phyloP scores from a whole-genome alignment of 2,797 vertebrate genomes.

The Bryconaethiops microstoma region DNA sequence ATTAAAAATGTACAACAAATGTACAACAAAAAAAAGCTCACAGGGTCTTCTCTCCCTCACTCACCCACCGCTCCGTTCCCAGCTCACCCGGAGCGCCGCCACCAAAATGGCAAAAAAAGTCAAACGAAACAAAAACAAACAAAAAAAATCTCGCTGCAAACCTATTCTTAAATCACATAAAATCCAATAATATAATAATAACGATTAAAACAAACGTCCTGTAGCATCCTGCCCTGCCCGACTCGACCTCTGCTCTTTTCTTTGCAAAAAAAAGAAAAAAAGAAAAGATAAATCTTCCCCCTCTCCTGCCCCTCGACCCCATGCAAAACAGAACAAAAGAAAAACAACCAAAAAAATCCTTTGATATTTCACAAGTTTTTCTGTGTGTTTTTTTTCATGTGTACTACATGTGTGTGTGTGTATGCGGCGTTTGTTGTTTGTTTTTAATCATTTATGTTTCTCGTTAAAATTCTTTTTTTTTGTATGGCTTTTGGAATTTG shows the following conservation, averaged over 20 bases:
- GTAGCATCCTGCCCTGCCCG: slow-evolving; percentile 74
- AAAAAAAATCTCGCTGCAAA: slow-evolving; percentile 75
- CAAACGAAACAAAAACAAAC: slow-evolving; percentile 71
- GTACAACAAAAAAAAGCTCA: slow-evolving; percentile 49
- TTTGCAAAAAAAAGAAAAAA: slow-evolving; percentile 63
- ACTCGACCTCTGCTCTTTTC: slow-evolving; percentile 53
- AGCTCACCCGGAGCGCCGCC: slow-evolving; percentile 11
- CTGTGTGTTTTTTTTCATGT: slow-evolving; percentile 63
- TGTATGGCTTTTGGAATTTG: slow-evolving; percentile 86
- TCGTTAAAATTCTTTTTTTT: slow-evolving; percentile 74
- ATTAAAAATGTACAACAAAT: slow-evolving; percentile 68
- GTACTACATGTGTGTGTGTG: slow-evolving; percentile 48
- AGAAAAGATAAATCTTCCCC: slow-evolving; percentile 58
- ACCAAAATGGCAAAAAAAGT: slow-evolving; percentile 64
- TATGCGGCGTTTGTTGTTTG: slow-evolving; percentile 49
- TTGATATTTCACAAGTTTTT: slow-evolving; percentile 78
- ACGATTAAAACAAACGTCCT: slow-evolving; percentile 79
- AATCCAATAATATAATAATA: slow-evolving; percentile 75
- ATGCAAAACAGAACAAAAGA: slow-evolving; percentile 75
- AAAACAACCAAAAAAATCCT: slow-evolving; percentile 72
- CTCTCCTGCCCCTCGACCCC: slow-evolving; percentile 72
- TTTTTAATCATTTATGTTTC: slow-evolving; percentile 64
- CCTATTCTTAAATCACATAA: slow-evolving; percentile 78
- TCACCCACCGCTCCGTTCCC: slow-evolving; percentile 62
- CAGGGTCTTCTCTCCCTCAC: slow-evolving; percentile 45